Percentiles rank a stretch among this genome's conserved stretches.
phyloP scores from a whole-genome alignment of 30 jellyfish, hydroid and myxozoan species.

The Aurelia aurita complex sp. Pacific region DNA sequence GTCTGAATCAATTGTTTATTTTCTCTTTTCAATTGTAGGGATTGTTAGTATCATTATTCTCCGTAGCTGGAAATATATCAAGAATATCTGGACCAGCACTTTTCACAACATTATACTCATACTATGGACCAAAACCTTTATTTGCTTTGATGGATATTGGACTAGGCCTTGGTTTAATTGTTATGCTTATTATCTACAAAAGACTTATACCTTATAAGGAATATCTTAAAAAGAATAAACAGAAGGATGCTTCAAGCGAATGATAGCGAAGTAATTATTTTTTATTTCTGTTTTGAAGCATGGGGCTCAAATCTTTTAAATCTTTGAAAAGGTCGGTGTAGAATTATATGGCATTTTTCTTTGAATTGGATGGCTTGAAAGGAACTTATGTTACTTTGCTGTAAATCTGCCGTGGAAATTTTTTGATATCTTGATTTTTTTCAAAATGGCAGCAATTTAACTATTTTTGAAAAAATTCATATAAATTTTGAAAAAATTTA shows the following conservation, averaged over 20 bases:
- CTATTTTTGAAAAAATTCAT: too few relatives aligned
- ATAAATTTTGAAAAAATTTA: too few relatives aligned
- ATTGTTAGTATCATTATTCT: constrained; percentile 27
- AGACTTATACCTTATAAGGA: constrained; percentile 42
- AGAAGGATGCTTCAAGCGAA: background rate
- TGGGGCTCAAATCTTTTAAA: too few relatives aligned
- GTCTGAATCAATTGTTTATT: too few relatives aligned
- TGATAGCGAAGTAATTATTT: background rate
- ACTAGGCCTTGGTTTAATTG: constrained; percentile 7
- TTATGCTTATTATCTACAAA: constrained; percentile 15
- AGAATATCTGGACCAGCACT: constrained; percentile 61
- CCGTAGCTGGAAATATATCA: constrained; percentile 50
- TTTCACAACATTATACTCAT: constrained; percentile 30
- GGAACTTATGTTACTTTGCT: too few relatives aligned
- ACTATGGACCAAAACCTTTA: constrained; percentile 54
- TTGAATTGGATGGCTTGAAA: too few relatives aligned
- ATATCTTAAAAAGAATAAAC: background rate
- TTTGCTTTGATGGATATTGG: constrained; percentile 54
- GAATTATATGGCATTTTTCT: too few relatives aligned
- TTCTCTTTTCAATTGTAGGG: constrained; percentile 27
- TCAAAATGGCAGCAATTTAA: too few relatives aligned
- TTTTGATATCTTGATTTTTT: too few relatives aligned
- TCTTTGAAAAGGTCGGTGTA: too few relatives aligned
- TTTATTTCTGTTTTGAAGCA: too few relatives aligned
- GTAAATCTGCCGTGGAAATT: too few relatives aligned